Percentiles rank a stretch among this genome's conserved stretches.
Conservation (phyloP, 2,797 vertebrate genomes). For the Darevskia nairensis region DNA sequence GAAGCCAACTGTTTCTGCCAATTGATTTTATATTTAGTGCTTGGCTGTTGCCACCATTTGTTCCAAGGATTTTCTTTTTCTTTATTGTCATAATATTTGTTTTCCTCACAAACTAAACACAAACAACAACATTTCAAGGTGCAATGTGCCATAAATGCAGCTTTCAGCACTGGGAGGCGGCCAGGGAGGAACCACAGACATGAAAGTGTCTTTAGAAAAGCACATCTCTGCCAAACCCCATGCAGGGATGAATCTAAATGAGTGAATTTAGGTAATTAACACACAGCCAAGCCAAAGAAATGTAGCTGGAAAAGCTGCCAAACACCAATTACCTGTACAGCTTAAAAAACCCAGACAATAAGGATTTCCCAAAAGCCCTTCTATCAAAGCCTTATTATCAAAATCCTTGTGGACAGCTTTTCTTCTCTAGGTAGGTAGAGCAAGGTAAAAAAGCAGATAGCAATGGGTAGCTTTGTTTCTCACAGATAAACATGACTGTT, state of each 20-base stretch:
- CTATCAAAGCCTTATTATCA: slow-evolving; percentile 10
- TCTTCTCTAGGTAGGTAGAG: slow-evolving; percentile 23
- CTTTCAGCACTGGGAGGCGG: slow-evolving; percentile 48
- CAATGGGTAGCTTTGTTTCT: slow-evolving; percentile 30
- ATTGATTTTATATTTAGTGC: slow-evolving; percentile 75
- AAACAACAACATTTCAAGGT: slow-evolving; percentile 72
- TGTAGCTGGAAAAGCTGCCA: slow-evolving; percentile 55
- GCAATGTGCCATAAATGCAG: slow-evolving; percentile 52
- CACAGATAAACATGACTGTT: slow-evolving; percentile 1
- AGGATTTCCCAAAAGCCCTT: slow-evolving; percentile 38
- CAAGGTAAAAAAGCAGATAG: slow-evolving; percentile 12
- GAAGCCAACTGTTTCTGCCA: slow-evolving; percentile 65
- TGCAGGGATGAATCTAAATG: slow-evolving; percentile 42
- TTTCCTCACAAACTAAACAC: slow-evolving; percentile 73
- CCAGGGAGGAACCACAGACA: slow-evolving; percentile 19
- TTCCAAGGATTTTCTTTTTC: slow-evolving; percentile 66
- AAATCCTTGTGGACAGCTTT: slow-evolving; percentile 31
- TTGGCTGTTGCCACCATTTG: slow-evolving; percentile 72
- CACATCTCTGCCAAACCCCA: slow-evolving; percentile 57
- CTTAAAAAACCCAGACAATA: slow-evolving; percentile 34
- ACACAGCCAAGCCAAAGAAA: slow-evolving; percentile 58
- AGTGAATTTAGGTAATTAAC: slow-evolving; percentile 63
- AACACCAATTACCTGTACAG: slow-evolving; percentile 54
- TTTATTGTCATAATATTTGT: slow-evolving; percentile 76
- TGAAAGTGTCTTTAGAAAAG: slow-evolving; percentile 56